Evolutionary conservation across 2,888 invertebrate species (phyloP).

Genomic region (Phortica okadai): DNA sequence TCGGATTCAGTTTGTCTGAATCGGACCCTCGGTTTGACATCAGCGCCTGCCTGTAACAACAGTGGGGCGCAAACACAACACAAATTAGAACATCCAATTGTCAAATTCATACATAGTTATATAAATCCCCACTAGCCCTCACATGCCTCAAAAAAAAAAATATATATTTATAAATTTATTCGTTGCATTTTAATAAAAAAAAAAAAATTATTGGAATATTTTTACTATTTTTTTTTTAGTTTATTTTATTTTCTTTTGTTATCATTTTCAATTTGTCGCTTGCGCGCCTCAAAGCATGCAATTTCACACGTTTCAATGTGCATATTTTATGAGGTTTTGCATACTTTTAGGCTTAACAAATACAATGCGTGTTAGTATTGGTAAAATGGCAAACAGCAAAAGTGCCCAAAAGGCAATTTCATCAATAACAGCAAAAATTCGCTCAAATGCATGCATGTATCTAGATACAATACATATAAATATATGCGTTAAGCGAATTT

Average conservation of each 20-base stretch:
- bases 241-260: not conserved
- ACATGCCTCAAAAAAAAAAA: slow-evolving; percentile 1
- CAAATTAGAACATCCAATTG: slow-evolving; percentile 76
- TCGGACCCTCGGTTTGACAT: slow-evolving; percentile 77
- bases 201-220: not conserved
- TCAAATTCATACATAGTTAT: slow-evolving; percentile 38
- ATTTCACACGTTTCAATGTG: not conserved
- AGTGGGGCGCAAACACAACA: slow-evolving; percentile 71
- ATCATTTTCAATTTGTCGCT: not conserved
- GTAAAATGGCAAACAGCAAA: not conserved
- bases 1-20: slow-evolving; percentile 78
- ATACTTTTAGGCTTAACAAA: not conserved
- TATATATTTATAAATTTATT: too few relatives aligned
- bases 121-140: not conserved
- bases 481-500: not conserved
- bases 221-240: not conserved
- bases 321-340: too few relatives aligned
- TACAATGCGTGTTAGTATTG: too few relatives aligned
- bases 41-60: slow-evolving; percentile 84
- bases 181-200: too few relatives aligned
- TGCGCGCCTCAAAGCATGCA: not conserved
- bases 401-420: not conserved
- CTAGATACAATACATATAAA: not conserved
- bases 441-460: not conserved
- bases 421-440: not conserved